Conservation (phyloP, 1,140 invertebrate genomes). For the Hesperophylax magnus region DNA sequence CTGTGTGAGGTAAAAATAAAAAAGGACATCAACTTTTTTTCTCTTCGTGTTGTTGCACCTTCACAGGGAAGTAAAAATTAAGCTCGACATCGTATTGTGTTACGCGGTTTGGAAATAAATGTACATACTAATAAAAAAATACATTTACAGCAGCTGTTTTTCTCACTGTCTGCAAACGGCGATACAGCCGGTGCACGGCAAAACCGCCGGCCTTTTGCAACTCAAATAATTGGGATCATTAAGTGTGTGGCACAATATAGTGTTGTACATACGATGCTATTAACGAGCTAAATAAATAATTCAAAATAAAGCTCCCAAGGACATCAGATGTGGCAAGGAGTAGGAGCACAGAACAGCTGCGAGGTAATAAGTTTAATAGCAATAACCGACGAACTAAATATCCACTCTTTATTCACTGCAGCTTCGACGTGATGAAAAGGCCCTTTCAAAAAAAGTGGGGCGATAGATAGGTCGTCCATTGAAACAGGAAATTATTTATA, state of each 20-base stretch:
- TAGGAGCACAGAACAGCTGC: slow-evolving; percentile 1
- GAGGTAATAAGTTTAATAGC: neutral
- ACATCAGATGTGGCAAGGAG: neutral
- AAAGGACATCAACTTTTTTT: too few relatives aligned
- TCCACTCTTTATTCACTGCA: slow-evolving; percentile 24
- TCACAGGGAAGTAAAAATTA: too few relatives aligned
- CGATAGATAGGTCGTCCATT: slow-evolving; percentile 20
- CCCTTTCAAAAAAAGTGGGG: slow-evolving; percentile 23
- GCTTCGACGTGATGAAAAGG: slow-evolving; percentile 24
- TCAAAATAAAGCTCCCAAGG: slow-evolving; percentile 2
- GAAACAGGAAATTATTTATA: slow-evolving; percentile 28
- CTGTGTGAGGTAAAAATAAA: too few relatives aligned
- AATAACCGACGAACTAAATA: neutral
- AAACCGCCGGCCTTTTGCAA: neutral
- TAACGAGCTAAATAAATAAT: slow-evolving; percentile 27
- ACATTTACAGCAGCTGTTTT: neutral
- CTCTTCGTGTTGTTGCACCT: too few relatives aligned
- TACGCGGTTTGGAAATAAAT: too few relatives aligned
- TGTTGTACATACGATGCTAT: neutral
- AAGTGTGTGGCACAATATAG: neutral
- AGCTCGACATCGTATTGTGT: too few relatives aligned
- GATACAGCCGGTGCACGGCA: neutral
- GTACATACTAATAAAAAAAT: too few relatives aligned
- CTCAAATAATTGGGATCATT: slow-evolving; percentile 6
- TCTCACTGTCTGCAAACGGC: too few relatives aligned